phyloP scores from a whole-genome alignment of 2,888 invertebrate species.

The Penaeus monodon region DNA sequence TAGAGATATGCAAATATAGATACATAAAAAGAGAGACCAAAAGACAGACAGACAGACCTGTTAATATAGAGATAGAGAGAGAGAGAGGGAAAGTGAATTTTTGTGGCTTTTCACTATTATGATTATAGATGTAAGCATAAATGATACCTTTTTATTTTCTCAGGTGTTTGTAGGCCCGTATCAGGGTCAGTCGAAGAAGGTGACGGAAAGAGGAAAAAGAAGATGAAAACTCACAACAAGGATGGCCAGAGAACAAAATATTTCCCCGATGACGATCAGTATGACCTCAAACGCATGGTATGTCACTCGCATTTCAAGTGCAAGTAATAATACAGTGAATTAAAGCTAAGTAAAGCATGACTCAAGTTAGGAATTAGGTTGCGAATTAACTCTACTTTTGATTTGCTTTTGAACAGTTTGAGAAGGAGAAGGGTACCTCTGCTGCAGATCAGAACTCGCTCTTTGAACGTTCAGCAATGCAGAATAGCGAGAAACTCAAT shows the following conservation, averaged over 20 bases:
- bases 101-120: too few relatives aligned
- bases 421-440: constrained; percentile 81
- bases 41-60: too few relatives aligned
- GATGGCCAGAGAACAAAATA: constrained; percentile 83
- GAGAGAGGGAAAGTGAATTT: too few relatives aligned
- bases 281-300: constrained; percentile 84
- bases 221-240: constrained; percentile 77
- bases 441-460: constrained; percentile 85
- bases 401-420: constrained; percentile 67
- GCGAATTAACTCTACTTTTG: not conserved
- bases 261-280: constrained; percentile 91
- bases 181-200: constrained; percentile 19
- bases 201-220: constrained; percentile 66
- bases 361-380: not conserved
- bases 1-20: too few relatives aligned
- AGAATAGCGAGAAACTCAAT: constrained; percentile 70
- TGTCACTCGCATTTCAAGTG: not conserved
- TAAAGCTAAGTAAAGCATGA: not conserved
- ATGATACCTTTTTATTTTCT: not conserved
- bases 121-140: too few relatives aligned
- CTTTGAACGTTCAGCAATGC: constrained; percentile 81
- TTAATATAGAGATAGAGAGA: too few relatives aligned
- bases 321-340: not conserved
- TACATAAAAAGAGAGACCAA: too few relatives aligned
- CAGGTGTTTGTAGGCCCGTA: constrained; percentile 62